phyloP scores from a whole-genome alignment of 2,888 invertebrate species.

The Diplolepis rosae region DNA sequence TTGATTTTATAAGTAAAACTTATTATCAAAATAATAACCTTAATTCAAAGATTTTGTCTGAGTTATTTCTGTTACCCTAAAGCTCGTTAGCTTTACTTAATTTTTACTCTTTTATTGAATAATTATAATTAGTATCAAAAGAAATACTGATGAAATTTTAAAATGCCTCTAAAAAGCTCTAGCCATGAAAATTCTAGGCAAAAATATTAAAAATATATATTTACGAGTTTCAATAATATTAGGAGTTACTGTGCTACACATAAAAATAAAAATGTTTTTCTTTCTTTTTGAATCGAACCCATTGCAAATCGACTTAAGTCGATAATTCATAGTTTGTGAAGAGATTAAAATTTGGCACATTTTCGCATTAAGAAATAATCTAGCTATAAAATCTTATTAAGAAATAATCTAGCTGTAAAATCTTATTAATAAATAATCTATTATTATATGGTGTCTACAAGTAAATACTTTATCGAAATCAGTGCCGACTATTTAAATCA shows the following conservation, averaged over 20 bases:
- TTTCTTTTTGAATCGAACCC: background rate
- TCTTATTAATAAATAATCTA: background rate
- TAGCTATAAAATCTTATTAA: background rate
- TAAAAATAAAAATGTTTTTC: conserved; percentile 28
- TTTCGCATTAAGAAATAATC: background rate
- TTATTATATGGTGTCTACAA: conserved; percentile 1
- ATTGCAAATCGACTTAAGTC: background rate
- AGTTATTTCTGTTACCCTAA: no score
- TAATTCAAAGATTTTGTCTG: no score
- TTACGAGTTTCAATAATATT: background rate
- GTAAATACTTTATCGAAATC: background rate
- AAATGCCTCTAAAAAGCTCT: no score
- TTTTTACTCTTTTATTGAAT: no score
- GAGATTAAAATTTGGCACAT: conserved; percentile 26
- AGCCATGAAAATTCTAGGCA: no score
- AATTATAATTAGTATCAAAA: no score
- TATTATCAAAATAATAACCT: no score
- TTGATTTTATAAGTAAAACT: no score
- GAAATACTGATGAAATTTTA: background rate
- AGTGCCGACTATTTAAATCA: conserved; percentile 21
- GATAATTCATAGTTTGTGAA: conserved; percentile 8
- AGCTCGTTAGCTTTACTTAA: no score
- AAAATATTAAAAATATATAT: background rate
- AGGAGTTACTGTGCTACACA: background rate
- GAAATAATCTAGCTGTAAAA: background rate